Percentiles rank a stretch among this genome's conserved stretches.
Conservation (phyloP, 92 coral and sea anemone genomes). For the Zoanthus solanderi region DNA sequence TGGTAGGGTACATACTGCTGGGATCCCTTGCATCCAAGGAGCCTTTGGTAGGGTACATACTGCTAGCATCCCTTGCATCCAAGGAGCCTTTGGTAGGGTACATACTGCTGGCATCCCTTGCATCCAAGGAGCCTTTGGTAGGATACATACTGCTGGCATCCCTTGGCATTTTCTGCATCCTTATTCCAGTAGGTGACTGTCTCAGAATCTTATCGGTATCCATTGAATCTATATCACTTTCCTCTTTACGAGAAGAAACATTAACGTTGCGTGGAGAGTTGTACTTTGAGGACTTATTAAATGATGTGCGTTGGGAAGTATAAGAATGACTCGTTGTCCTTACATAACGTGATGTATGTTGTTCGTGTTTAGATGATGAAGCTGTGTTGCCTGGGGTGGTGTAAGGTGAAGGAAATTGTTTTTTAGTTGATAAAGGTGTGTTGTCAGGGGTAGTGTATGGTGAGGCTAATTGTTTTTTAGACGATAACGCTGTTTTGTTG, state of each 20-base stretch:
- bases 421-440: not conserved
- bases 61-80: not conserved
- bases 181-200: constrained; percentile 95
- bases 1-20: not conserved
- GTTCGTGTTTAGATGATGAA: not conserved
- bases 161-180: constrained; percentile 85
- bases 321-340: constrained; percentile 18
- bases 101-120: constrained; percentile 42
- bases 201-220: constrained; percentile 94
- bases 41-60: constrained; percentile 63
- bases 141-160: constrained; percentile 91
- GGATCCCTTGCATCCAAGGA: not conserved
- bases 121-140: constrained; percentile 10
- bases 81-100: constrained; percentile 54
- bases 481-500: too few relatives aligned
- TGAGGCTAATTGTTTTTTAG: not conserved
- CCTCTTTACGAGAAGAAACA: constrained; percentile 50
- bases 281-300: constrained; percentile 43
- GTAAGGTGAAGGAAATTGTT: constrained; percentile 8
- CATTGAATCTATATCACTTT: constrained; percentile 81
- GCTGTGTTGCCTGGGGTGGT: not conserved
- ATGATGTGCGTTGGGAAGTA: constrained; percentile 29
- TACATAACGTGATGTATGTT: not conserved
- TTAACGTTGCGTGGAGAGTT: constrained; percentile 41
- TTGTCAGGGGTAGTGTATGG: constrained; percentile 20